Conservation (phyloP, 2,113 vertebrate genomes). For the Glaucidium brasilianum region DNA sequence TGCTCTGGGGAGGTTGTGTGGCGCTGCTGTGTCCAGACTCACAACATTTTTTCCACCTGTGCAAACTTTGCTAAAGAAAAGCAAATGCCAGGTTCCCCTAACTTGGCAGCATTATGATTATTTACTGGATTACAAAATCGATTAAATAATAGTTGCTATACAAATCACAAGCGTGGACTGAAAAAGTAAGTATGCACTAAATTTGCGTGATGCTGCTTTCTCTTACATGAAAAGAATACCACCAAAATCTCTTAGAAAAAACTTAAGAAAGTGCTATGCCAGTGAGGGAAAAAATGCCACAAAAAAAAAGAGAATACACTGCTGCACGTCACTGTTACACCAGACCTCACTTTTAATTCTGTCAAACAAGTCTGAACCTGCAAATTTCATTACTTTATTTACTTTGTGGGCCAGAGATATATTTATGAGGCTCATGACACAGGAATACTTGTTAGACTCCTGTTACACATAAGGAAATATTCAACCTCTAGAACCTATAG, state of each 20-base stretch:
- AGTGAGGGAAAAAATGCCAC: neutral
- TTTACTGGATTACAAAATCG: neutral
- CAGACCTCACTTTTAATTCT: neutral
- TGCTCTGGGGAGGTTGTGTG: neutral
- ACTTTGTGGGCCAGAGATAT: neutral
- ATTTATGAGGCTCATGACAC: neutral
- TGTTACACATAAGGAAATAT: neutral
- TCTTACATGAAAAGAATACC: neutral
- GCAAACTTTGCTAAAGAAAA: neutral
- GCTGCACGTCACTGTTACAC: neutral
- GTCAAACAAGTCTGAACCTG: neutral
- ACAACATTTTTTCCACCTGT: neutral
- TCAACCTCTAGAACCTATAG: neutral
- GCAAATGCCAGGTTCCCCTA: neutral
- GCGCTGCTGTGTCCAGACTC: neutral
- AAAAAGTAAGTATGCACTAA: neutral
- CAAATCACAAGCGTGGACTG: neutral
- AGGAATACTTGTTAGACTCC: neutral
- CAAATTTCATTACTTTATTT: neutral
- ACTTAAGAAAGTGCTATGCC: neutral
- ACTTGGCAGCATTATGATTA: neutral
- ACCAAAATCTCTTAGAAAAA: neutral
- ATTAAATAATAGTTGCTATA: neutral
- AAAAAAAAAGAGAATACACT: neutral
- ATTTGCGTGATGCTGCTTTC: neutral